Percentiles rank a stretch among this genome's conserved stretches.
These are phyloP conservation scores for Cabera pusaria DNA, from an alignment of 2,888 invertebrate species.

Conservation along the genomic window DNA sequence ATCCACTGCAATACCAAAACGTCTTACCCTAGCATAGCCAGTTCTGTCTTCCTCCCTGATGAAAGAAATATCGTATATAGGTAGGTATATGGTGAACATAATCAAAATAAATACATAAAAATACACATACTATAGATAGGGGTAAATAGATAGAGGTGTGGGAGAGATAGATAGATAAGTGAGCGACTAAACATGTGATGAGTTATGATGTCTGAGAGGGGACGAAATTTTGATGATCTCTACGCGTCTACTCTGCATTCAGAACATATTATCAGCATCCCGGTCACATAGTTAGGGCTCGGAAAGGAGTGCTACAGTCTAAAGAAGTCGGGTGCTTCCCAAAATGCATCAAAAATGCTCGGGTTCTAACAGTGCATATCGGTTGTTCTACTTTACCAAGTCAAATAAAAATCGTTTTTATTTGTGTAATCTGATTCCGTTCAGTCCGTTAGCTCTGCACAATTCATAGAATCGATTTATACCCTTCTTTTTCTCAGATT, in stretches of 20 bases:
- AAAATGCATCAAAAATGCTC: conserved; percentile 60
- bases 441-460: conserved; percentile 63
- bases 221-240: conserved; percentile 21
- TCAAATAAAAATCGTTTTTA: conserved; percentile 45
- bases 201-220: conserved; percentile 33
- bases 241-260: conserved; percentile 54
- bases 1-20: conserved; percentile 72
- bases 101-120: conserved; percentile 39
- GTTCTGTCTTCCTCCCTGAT: conserved; percentile 84
- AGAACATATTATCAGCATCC: conserved; percentile 58
- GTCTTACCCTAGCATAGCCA: conserved; percentile 83
- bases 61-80: conserved; percentile 72
- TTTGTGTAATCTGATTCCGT: conserved; percentile 68
- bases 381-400: conserved; percentile 66
- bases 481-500: conserved; percentile 71
- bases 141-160: no score
- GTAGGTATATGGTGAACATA: conserved; percentile 43
- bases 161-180: conserved; percentile 19
- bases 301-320: conserved; percentile 34
- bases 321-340: conserved; percentile 30
- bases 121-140: conserved; percentile 40
- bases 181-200: conserved; percentile 34
- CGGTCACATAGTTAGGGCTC: conserved; percentile 17
- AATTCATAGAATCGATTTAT: conserved; percentile 69
- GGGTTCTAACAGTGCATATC: conserved; percentile 39